Conservation (phyloP, 1,140 invertebrate species). For the Hetaerina americana region DNA sequence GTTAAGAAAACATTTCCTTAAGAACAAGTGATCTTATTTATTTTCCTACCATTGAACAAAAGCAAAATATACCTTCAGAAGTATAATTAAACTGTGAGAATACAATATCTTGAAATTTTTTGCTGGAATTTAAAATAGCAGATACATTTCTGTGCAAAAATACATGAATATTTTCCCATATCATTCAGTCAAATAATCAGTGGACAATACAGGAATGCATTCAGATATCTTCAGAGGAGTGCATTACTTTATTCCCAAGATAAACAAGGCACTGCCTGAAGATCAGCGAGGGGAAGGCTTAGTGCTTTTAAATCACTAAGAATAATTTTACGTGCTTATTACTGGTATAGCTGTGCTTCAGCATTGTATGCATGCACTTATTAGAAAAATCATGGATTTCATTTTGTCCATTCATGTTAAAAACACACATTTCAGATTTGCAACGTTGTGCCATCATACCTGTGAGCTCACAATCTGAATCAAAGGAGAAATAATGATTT, state of each 20-base stretch:
- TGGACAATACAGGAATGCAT: not conserved
- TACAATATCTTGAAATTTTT: not conserved
- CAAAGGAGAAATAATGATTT: not conserved
- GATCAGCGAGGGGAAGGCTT: not conserved
- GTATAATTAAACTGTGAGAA: not conserved
- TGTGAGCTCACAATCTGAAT: not conserved
- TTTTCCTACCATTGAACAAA: not conserved
- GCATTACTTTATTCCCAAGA: not conserved
- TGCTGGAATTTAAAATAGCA: not conserved
- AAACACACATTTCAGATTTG: not conserved
- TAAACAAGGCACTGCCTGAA: not conserved
- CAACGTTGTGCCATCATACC: not conserved
- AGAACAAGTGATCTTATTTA: not conserved
- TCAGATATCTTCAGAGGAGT: not conserved
- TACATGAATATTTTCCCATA: not conserved
- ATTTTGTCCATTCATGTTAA: not conserved
- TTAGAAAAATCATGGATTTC: not conserved
- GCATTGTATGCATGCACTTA: not conserved
- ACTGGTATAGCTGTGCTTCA: not conserved
- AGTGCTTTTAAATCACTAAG: not conserved
- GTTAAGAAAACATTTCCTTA: not conserved
- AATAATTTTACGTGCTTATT: not conserved
- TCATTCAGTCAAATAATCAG: not conserved
- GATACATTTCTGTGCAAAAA: not conserved
- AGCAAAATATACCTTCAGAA: not conserved